These are phyloP conservation scores for Acropora tenuis DNA, from an alignment of 64 coral and sea anemone species.

Conservation along the genomic window DNA sequence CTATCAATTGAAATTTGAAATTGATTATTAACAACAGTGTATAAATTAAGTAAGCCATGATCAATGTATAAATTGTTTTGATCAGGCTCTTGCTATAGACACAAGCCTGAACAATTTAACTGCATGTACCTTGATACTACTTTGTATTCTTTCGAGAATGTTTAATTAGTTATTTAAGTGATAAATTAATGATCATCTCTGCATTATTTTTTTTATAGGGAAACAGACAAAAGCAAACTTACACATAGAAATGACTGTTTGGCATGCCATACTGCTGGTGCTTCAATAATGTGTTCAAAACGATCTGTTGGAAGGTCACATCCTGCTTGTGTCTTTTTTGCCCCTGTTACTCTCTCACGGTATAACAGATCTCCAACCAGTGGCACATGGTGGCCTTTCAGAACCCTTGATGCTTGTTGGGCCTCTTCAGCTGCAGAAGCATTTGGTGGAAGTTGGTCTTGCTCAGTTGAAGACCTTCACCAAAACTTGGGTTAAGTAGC, in stretches of 20 bases:
- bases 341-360: constrained; percentile 28
- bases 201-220: too few species aligned
- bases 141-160: too few species aligned
- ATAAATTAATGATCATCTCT: too few species aligned
- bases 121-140: too few species aligned
- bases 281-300: background rate
- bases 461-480: background rate
- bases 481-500: background rate
- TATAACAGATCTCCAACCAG: background rate
- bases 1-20: too few species aligned
- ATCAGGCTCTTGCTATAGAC: too few species aligned
- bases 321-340: constrained; percentile 48
- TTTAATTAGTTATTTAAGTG: background rate
- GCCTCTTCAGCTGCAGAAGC: background rate
- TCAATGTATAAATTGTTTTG: too few species aligned
- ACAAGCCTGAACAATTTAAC: too few species aligned
- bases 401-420: background rate
- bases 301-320: background rate
- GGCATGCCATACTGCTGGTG: constrained; percentile 62
- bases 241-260: constrained; percentile 70
- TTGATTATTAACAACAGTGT: too few species aligned
- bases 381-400: background rate
- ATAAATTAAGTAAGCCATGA: too few species aligned
- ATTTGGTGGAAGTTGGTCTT: background rate
- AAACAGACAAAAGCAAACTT: background rate